Evolutionary conservation across 2,888 invertebrate species (phyloP), one percentile per base, ranked within the genome.

Genomic region (Epinotia bilunana): DNA sequence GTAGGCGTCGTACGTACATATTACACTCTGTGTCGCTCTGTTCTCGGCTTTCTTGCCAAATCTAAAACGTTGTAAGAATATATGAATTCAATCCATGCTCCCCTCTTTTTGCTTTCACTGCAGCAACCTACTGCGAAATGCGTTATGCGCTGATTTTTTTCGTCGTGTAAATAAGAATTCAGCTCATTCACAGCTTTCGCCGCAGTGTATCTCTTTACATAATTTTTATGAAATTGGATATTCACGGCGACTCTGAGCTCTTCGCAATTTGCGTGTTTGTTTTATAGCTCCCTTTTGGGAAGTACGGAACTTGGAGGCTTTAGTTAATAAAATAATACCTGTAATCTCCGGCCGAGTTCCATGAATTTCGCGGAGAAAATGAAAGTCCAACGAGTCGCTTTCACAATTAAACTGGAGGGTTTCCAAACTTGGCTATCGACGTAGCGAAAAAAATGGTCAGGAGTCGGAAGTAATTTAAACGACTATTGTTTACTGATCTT

Each of bases 401-500:
- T 86, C 83, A 53, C n/a, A 86, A 86, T 85, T 82, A 86, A 83
- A 55, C 57, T 33, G 70, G 65, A 79, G 80, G 79, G 81, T 78
- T 78, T 71, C 73, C 79, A 80, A 79, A 77, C 74, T 83, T 85
- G 83, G 80, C 82, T 76, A 77, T 76, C 78, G 83, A 85, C 84
- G 85, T 83, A 82, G 82, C 82, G 79, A 81, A 80, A 80, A 83
- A 84, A 86, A 73, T 81, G 80, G 79, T 80, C 78, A 78, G 64
- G 80, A 85, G 83, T 84, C 84, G 83, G 85, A 80, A 86, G 83
- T 83, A 86, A 87, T 87, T 87, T 87, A 81, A 83, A 83, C 83
- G 84, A 80, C 86, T 83, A 88, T 88, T 88, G 88, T 89, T 84
- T 84, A 84, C 76, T 78, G 79, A 83, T 84, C 82, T 87, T 88